Conservation (phyloP, 2,888 invertebrate genomes). For the Amblyjoppa fuscipennis region DNA sequence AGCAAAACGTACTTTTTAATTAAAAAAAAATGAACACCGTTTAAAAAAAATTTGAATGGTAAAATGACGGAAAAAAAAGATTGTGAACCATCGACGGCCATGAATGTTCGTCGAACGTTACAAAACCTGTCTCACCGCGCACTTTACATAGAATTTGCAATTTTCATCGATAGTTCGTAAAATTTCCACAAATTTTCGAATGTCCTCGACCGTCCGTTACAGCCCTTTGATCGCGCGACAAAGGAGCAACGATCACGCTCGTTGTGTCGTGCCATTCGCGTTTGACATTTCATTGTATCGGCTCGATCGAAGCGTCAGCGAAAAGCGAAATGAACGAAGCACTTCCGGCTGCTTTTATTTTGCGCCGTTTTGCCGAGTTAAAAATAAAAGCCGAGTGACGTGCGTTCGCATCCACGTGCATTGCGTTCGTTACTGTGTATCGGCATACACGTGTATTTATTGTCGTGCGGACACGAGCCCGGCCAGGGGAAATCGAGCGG, state of each 20-base stretch:
- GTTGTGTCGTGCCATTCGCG: conserved; percentile 18
- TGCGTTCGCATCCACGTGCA: conserved; percentile 16
- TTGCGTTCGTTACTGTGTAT: conserved; percentile 51
- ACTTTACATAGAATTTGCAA: background rate
- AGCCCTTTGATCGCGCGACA: background rate
- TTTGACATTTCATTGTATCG: conserved; percentile 33
- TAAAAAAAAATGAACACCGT: too few species aligned
- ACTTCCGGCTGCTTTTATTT: conserved; percentile 47
- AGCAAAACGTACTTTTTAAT: background rate
- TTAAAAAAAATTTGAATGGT: too few species aligned
- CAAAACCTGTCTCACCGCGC: background rate
- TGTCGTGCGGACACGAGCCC: conserved; percentile 46
- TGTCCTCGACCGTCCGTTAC: background rate
- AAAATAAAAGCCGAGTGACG: conserved; percentile 53
- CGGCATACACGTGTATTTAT: conserved; percentile 47
- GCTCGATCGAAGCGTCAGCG: conserved; percentile 30
- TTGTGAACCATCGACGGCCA: background rate
- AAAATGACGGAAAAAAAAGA: background rate
- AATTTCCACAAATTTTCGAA: background rate
- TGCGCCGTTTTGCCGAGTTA: conserved; percentile 41
- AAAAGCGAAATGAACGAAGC: conserved; percentile 48
- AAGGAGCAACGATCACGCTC: conserved; percentile 17
- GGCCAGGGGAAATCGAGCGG: conserved; percentile 60
- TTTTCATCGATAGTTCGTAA: background rate
- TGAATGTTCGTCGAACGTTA: background rate